Conservation (phyloP, 2,888 invertebrate genomes). For the Heliconius ismenius region DNA sequence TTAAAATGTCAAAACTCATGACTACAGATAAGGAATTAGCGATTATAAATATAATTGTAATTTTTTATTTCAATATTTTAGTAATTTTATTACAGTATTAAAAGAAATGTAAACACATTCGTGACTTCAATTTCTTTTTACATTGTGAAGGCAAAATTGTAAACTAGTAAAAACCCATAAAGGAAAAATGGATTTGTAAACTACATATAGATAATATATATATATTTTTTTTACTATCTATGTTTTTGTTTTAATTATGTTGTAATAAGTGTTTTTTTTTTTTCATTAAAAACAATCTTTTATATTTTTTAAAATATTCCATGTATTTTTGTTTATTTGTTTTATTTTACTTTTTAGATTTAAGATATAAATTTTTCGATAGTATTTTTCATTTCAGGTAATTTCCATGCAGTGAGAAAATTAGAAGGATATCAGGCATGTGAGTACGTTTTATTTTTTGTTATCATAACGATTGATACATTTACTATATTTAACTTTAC, state of each 20-base stretch:
- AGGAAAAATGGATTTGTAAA: background rate
- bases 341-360: slow-evolving; percentile 26
- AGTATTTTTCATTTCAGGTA: slow-evolving; percentile 70
- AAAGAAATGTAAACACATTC: background rate
- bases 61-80: background rate
- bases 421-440: slow-evolving; percentile 63
- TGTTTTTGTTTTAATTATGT: background rate
- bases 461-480: background rate
- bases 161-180: background rate
- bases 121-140: background rate
- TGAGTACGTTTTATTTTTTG: slow-evolving; percentile 53
- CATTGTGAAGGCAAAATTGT: background rate
- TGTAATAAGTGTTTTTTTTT: background rate
- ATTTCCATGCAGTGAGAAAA: slow-evolving; percentile 64
- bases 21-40: too few relatives aligned
- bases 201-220: background rate
- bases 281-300: background rate
- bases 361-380: slow-evolving; percentile 46
- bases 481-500: background rate
- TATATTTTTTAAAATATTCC: background rate
- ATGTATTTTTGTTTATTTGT: background rate
- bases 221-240: background rate
- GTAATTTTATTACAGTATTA: background rate
- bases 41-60: too few relatives aligned
- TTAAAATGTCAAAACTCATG: too few relatives aligned